Base-by-base conservation (phyloP, 2,888 invertebrate genomes). In the Drosophila tripunctata region DNA sequence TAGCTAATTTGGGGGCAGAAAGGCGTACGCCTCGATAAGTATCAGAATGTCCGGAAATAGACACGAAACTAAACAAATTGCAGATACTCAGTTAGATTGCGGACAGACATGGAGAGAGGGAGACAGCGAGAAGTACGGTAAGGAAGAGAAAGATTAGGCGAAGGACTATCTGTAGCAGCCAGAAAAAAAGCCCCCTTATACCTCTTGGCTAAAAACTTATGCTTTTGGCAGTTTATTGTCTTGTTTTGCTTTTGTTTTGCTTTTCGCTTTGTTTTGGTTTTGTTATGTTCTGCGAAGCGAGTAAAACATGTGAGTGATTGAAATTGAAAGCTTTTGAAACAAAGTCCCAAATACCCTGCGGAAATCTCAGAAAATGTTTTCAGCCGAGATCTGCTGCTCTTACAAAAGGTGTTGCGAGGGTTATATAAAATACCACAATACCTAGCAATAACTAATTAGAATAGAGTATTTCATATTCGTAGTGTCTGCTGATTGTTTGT, bases 171-270 rank as follows among this genome's bases (percentile, higher is more conserved):
- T 41, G 4, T 12, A 12, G 40, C 14, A 14, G 7, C 7, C 40
- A 40, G 40, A 22, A 40, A 10, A 36, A 22, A 8, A 35, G 12
- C 2, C 21, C 15, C 36, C n/a, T n/a, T n/a, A n/a, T 15, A 14
- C 21, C 30, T 35, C 22, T 14, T 33, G 51, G 61, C 72, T 64
- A 31, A 38, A 78, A 80, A 75, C 85, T 75, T 80, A 85, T 80
- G 82, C 79, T 75, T 73, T 76, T 82, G 69, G 64, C 82, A 78
- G 86, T 82, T 80, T 80, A 80, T 85, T 78, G 86, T 76, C 67
- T 75, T 78, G 69, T 85, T 82, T 73, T 71, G 67, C 61, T 65
- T 80, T 84, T n/a, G n/a, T n/a, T n/a, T n/a, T n/a, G n/a, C n/a
- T 61, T 67, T 67, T 77, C 66, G 57, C 43, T 66, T 65, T 70